A percentile compares a stretch with the other conserved stretches of the same genome.
phyloP scores from a whole-genome alignment of 2,888 invertebrate genomes.

The Sabatieria punctata region DNA sequence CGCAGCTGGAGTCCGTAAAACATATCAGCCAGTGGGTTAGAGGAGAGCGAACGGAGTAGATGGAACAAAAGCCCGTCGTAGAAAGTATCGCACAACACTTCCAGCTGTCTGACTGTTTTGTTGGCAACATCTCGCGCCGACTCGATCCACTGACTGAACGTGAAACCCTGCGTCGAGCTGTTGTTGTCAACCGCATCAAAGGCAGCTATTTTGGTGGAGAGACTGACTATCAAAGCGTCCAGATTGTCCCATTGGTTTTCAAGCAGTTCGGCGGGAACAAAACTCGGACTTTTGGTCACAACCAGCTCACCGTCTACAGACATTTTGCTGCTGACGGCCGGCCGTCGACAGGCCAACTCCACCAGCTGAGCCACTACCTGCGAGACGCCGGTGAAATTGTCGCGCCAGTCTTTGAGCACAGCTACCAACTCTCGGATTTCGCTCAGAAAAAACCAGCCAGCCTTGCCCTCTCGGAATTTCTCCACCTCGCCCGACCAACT shows the following conservation, averaged over 20 bases:
- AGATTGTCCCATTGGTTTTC: not conserved
- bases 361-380: not conserved
- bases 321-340: too few species aligned
- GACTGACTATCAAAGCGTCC: not conserved
- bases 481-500: too few species aligned
- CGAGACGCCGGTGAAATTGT: not conserved
- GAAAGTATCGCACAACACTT: not conserved
- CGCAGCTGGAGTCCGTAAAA: not conserved
- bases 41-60: not conserved
- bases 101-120: not conserved
- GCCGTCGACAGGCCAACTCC: too few species aligned
- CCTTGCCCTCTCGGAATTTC: not conserved
- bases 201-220: not conserved
- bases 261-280: too few species aligned
- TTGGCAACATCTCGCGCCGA: too few species aligned
- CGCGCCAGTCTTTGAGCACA: not conserved
- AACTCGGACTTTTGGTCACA: too few species aligned
- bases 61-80: not conserved
- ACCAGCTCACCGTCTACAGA: too few species aligned
- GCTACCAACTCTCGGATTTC: not conserved
- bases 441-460: not conserved
- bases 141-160: too few species aligned
- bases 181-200: not conserved
- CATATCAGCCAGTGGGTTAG: not conserved
- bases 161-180: not conserved